A percentile compares a stretch with the other conserved stretches of the same genome.
phyloP scores from a whole-genome alignment of 2,888 invertebrate species.

The Synanthedon vespiformis region DNA sequence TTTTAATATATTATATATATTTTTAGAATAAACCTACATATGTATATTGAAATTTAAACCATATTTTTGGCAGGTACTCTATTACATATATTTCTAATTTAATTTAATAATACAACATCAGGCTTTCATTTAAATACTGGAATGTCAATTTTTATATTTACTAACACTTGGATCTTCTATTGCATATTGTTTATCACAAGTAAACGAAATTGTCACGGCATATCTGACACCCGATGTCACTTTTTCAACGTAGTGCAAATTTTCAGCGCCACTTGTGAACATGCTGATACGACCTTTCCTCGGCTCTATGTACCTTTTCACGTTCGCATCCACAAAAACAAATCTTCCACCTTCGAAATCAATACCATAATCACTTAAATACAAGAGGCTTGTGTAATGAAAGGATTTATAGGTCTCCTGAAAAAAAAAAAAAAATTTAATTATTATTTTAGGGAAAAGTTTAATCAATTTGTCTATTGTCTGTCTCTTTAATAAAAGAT shows the following conservation, averaged over 20 bases:
- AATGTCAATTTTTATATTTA: conserved; percentile 19
- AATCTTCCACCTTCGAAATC: conserved; percentile 89
- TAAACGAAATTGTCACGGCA: conserved; percentile 89
- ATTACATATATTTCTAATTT: too few relatives aligned
- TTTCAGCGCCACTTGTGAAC: conserved; percentile 90
- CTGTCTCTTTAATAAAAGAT: too few relatives aligned
- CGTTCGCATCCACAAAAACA: conserved; percentile 78
- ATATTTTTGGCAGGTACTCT: too few relatives aligned
- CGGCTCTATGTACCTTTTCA: conserved; percentile 80
- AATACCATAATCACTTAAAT: conserved; percentile 78
- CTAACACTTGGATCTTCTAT: conserved; percentile 68
- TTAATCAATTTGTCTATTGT: too few relatives aligned
- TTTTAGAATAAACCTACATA: too few relatives aligned
- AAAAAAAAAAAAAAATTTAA: conserved; percentile 21
- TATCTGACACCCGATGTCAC: conserved; percentile 81
- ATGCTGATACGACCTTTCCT: conserved; percentile 82
- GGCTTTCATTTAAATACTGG: too few relatives aligned
- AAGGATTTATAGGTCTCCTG: conserved; percentile 89
- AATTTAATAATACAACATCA: too few relatives aligned
- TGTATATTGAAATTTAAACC: too few relatives aligned
- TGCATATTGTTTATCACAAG: conserved; percentile 78
- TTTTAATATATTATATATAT: too few relatives aligned
- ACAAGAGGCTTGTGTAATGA: conserved; percentile 87
- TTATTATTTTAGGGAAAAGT: too few relatives aligned
- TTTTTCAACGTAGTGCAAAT: conserved; percentile 84